A percentile compares a stretch with the other conserved stretches of the same genome.
These are phyloP conservation scores for Phengaris arion DNA, from an alignment of 2,888 invertebrate species.

Conservation along the genomic window DNA sequence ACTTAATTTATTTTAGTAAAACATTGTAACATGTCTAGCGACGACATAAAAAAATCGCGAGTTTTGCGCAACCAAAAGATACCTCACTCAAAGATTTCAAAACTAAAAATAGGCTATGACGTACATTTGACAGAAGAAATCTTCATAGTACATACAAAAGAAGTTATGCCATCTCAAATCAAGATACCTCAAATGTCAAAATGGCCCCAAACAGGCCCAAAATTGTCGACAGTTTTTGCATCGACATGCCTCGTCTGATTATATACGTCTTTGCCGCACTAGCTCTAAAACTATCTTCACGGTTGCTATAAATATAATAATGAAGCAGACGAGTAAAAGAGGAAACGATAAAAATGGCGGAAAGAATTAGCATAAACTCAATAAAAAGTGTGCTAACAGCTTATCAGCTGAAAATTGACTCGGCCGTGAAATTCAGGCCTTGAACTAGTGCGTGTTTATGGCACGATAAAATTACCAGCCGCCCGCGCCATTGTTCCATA, in stretches of 20 bases:
- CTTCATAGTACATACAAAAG: too few species aligned
- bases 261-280: too few species aligned
- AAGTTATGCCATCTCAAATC: too few species aligned
- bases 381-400: constrained; percentile 23
- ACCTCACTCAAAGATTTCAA: too few species aligned
- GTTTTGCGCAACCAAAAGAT: neutral
- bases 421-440: constrained; percentile 53
- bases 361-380: constrained; percentile 22
- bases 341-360: constrained; percentile 22
- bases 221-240: too few species aligned
- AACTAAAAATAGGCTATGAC: too few species aligned
- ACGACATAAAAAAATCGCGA: neutral
- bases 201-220: too few species aligned
- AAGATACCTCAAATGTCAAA: too few species aligned
- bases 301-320: neutral
- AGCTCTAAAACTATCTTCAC: neutral
- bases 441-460: constrained; percentile 49
- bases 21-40: neutral
- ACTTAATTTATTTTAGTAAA: too few species aligned
- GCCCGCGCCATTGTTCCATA: constrained; percentile 1
- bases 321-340: constrained; percentile 7
- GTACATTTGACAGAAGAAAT: too few species aligned
- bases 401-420: constrained; percentile 36
- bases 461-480: neutral
- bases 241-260: too few species aligned